These are phyloP conservation scores for Penaeus vannamei DNA, from an alignment of 1,140 invertebrate genomes.

Conservation along the genomic window DNA sequence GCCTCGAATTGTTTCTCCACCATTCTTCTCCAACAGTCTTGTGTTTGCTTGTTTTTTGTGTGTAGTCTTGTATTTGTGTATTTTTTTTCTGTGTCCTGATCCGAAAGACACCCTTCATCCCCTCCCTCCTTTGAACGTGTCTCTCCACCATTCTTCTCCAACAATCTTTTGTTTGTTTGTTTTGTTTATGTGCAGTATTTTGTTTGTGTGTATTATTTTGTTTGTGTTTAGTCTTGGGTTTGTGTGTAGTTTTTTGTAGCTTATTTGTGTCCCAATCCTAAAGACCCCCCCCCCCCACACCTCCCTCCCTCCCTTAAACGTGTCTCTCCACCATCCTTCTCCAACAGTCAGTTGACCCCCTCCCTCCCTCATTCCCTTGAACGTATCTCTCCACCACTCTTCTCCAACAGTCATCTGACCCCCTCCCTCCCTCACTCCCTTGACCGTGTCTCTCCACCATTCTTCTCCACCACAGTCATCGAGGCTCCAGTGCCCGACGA, in stretches of 20 bases:
- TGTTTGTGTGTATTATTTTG: no score
- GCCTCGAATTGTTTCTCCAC: background rate
- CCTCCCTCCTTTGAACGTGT: background rate
- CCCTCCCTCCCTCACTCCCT: background rate
- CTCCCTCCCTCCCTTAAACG: constrained; percentile 36
- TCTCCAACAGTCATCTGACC: background rate
- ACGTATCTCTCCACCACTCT: background rate
- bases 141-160: background rate
- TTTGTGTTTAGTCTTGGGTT: no score
- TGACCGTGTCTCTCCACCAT: background rate
- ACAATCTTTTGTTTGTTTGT: background rate
- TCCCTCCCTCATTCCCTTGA: background rate
- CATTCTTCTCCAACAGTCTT: constrained; percentile 33
- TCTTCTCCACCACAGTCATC: constrained; percentile 51
- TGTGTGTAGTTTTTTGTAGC: no score
- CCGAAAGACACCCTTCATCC: constrained; percentile 19
- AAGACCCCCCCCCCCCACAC: constrained; percentile 5
- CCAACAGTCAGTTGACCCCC: background rate
- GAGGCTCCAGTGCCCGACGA: constrained; percentile 68
- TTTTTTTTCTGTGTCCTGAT: no score
- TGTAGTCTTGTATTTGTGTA: no score
- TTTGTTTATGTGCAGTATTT: no score
- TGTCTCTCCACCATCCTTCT: constrained; percentile 23
- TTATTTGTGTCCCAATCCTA: no score
- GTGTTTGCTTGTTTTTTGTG: background rate